phyloP scores from a whole-genome alignment of 2,888 invertebrate species.

The Eucera pruinosa region DNA sequence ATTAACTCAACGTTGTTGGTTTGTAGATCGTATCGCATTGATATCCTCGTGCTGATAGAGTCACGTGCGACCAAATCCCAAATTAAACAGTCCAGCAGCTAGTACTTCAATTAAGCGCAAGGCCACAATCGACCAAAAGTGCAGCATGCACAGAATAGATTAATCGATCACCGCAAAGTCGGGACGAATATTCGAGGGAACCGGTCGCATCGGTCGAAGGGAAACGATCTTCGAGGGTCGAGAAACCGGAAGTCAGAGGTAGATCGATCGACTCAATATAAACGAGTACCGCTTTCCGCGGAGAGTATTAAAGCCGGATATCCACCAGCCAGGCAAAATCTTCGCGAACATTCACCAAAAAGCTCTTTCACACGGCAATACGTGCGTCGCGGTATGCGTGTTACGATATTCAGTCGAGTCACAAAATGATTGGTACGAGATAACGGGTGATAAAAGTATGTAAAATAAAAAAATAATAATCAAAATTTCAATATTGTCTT shows the following conservation, averaged over 20 bases:
- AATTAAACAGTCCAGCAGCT: conserved; percentile 20
- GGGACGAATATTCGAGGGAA: conserved; percentile 2
- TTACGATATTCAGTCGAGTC: no score
- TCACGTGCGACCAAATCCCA: conserved; percentile 24
- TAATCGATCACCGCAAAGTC: neutral
- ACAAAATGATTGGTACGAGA: no score
- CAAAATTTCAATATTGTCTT: no score
- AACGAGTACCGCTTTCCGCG: conserved; percentile 11
- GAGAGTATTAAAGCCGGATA: no score
- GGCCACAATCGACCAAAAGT: neutral
- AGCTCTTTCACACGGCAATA: no score
- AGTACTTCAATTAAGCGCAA: conserved; percentile 38
- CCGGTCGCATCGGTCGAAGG: conserved; percentile 1
- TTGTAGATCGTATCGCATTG: conserved; percentile 2
- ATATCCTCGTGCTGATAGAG: conserved; percentile 24
- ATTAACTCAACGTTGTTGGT: conserved; percentile 13
- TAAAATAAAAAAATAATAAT: no score
- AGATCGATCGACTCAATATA: conserved; percentile 42
- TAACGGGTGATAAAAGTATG: no score
- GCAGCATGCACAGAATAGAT: neutral
- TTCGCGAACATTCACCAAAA: no score
- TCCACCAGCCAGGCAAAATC: no score
- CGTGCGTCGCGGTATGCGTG: no score
- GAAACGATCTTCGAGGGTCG: conserved; percentile 11
- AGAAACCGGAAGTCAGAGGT: conserved; percentile 14